phyloP scores from a whole-genome alignment of 1,140 invertebrate genomes.

The Lucilia sericata region DNA sequence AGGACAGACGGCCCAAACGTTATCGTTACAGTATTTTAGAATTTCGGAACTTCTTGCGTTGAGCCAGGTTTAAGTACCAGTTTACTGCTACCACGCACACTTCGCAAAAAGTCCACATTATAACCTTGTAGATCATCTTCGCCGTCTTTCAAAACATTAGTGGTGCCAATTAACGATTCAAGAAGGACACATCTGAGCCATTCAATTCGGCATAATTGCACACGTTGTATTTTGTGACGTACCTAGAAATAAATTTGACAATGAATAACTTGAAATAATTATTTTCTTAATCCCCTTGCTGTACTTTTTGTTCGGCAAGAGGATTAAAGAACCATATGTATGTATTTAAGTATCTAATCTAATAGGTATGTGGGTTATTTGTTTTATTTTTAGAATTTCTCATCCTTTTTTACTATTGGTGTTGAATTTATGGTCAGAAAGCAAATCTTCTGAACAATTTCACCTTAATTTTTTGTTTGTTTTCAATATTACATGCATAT shows the following conservation, averaged over 20 bases:
- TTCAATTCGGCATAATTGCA: conserved; percentile 67
- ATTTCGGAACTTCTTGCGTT: conserved; percentile 88
- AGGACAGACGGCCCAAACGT: conserved; percentile 90
- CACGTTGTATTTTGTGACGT: conserved; percentile 68
- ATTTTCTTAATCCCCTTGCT: background rate
- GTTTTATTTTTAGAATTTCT: too few relatives aligned
- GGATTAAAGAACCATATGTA: background rate
- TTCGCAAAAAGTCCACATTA: conserved; percentile 94
- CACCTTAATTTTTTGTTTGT: too few relatives aligned
- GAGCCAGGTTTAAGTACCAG: conserved; percentile 84
- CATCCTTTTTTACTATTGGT: too few relatives aligned
- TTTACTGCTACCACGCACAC: conserved; percentile 83
- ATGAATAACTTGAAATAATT: background rate
- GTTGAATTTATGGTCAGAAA: too few relatives aligned
- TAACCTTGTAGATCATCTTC: conserved; percentile 80
- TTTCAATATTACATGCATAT: too few relatives aligned
- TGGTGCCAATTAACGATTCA: conserved; percentile 76
- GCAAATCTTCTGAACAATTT: too few relatives aligned
- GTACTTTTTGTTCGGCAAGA: background rate
- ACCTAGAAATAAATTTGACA: conserved; percentile 58
- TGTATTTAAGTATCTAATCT: background rate
- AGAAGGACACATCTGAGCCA: conserved; percentile 79
- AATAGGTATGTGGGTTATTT: background rate
- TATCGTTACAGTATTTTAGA: conserved; percentile 86
- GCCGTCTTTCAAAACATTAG: conserved; percentile 76